These are phyloP conservation scores for Scopus umbretta DNA, from an alignment of 2,113 vertebrate genomes.

Conservation along the genomic window DNA sequence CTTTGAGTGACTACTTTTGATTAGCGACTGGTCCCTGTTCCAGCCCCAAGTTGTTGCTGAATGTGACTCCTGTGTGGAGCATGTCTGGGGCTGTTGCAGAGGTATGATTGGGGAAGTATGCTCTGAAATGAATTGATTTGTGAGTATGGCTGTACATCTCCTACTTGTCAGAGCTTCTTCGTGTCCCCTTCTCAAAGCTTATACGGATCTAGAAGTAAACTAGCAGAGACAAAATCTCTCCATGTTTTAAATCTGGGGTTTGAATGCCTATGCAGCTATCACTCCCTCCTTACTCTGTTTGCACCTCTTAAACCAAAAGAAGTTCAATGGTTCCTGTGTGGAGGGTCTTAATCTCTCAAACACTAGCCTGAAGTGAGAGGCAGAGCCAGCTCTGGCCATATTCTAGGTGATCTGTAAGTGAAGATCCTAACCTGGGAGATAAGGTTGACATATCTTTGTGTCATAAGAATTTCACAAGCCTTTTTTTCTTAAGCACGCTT, in stretches of 20 bases:
- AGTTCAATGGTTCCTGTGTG: not conserved
- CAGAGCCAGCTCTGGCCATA: not conserved
- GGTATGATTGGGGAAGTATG: rapidly evolving
- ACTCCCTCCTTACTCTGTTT: not conserved
- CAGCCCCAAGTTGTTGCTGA: not conserved
- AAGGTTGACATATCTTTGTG: not conserved
- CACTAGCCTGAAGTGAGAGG: not conserved
- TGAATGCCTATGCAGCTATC: not conserved
- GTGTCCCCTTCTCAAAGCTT: not conserved
- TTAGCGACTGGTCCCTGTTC: not conserved
- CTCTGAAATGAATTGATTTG: not conserved
- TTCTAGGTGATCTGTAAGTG: not conserved
- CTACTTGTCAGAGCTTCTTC: not conserved
- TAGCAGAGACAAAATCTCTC: not conserved
- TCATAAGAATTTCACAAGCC: not conserved
- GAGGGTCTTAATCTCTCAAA: not conserved
- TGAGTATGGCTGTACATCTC: not conserved
- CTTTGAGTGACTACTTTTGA: not conserved
- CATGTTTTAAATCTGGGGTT: not conserved
- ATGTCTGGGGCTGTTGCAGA: not conserved
- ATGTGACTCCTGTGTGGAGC: rapidly evolving
- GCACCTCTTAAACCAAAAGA: not conserved
- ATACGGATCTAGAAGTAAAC: not conserved
- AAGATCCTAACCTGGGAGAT: not conserved
- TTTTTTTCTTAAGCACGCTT: not conserved